These are phyloP conservation scores for Nasalis larvatus DNA, from an alignment of 2,113 vertebrate genomes.

Conservation along the genomic window DNA sequence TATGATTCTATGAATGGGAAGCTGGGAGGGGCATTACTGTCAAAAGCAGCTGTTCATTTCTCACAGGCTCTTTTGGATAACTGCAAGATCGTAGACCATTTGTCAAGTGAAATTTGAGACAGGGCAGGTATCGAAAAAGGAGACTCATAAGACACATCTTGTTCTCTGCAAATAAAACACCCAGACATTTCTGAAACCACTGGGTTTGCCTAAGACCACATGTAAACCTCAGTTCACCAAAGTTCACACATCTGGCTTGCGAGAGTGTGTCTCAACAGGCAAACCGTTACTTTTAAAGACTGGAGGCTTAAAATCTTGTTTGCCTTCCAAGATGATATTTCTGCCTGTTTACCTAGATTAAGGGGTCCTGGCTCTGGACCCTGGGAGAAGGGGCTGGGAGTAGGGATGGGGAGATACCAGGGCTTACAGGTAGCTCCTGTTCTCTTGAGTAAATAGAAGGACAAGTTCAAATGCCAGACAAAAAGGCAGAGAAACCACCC, in stretches of 20 bases:
- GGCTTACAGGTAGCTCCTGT: not conserved
- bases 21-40: not conserved
- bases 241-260: not conserved
- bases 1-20: not conserved
- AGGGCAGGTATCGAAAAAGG: not conserved
- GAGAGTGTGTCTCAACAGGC: not conserved
- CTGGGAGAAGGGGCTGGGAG: not conserved
- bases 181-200: not conserved
- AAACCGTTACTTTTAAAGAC: slow-evolving; percentile 36
- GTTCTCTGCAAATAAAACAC: not conserved
- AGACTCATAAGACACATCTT: not conserved
- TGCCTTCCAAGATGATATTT: slow-evolving; percentile 29
- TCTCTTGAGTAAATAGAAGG: slow-evolving; percentile 2
- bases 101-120: not conserved
- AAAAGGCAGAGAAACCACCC: not conserved
- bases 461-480: not conserved
- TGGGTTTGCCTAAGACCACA: not conserved
- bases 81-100: not conserved
- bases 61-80: not conserved
- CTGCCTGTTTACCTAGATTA: not conserved
- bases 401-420: not conserved
- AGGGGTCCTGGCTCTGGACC: not conserved
- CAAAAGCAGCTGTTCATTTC: not conserved
- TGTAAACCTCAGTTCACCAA: not conserved
- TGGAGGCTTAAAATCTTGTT: slow-evolving; percentile 13